phyloP scores from a whole-genome alignment of 2,113 vertebrate genomes.

The Brevimyrus niger region DNA sequence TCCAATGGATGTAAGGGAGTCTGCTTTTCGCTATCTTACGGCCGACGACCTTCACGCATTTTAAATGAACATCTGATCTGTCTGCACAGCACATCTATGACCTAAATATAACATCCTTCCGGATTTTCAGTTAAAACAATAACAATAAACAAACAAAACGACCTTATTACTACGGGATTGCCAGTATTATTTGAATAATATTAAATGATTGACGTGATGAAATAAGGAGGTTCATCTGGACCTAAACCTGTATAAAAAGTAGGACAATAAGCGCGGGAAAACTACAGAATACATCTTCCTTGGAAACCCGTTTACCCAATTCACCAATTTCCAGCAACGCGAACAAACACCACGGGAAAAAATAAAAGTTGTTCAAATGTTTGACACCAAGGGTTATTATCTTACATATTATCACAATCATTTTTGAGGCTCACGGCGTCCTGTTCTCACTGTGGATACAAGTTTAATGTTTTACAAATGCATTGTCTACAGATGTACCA shows the following conservation, averaged over 20 bases:
- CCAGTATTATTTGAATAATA: neutral
- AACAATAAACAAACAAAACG: neutral
- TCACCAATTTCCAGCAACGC: neutral
- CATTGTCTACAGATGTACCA: neutral
- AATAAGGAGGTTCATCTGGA: neutral
- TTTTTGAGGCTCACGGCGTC: neutral
- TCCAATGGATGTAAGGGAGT: neutral
- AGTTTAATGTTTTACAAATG: slow-evolving; percentile 2
- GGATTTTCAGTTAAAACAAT: neutral
- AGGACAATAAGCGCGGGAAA: neutral
- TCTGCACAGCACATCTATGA: neutral
- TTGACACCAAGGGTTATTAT: neutral
- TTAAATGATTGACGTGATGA: neutral
- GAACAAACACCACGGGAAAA: neutral
- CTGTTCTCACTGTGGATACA: neutral
- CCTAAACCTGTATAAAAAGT: neutral
- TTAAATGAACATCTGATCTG: slow-evolving; percentile 1
- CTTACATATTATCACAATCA: neutral
- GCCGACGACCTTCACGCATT: slow-evolving; percentile 14
- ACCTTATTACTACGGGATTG: neutral
- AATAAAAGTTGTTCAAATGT: neutral
- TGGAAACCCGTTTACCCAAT: neutral
- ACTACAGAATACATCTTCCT: neutral
- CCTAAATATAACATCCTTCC: neutral
- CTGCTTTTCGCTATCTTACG: neutral